These are phyloP conservation scores for Eurytoma californica DNA, from an alignment of 2,888 invertebrate species.

Conservation along the genomic window DNA sequence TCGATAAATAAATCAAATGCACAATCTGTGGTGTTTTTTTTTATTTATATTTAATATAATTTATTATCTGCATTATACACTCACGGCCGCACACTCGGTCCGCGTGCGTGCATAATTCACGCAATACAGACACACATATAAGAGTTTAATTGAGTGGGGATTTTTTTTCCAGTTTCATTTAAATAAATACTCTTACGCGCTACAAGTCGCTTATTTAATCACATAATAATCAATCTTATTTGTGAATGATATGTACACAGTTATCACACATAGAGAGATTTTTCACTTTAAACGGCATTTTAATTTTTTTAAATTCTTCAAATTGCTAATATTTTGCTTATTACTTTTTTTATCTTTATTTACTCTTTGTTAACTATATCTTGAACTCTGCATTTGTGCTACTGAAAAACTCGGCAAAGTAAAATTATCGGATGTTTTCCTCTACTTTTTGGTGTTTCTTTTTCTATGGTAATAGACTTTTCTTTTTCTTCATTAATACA, in stretches of 20 bases:
- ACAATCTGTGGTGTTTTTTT: slow-evolving; percentile 8
- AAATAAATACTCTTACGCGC: slow-evolving; percentile 47
- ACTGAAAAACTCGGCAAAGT: background rate
- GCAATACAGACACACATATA: slow-evolving; percentile 53
- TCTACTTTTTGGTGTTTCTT: background rate
- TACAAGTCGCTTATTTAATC: slow-evolving; percentile 52
- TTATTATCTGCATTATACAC: slow-evolving; percentile 56
- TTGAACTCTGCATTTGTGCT: slow-evolving; percentile 16
- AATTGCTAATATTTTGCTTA: background rate
- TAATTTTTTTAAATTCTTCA: slow-evolving; percentile 3
- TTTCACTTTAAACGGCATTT: slow-evolving; percentile 49
- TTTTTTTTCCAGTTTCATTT: slow-evolving; percentile 19
- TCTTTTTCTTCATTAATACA: background rate
- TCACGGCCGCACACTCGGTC: slow-evolving; percentile 51
- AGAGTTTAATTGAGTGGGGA: slow-evolving; percentile 23
- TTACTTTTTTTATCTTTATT: background rate
- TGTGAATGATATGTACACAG: slow-evolving; percentile 63
- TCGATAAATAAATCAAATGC: background rate
- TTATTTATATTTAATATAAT: slow-evolving; percentile 46
- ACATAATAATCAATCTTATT: slow-evolving; percentile 55
- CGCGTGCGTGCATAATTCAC: slow-evolving; percentile 50
- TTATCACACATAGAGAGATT: slow-evolving; percentile 63
- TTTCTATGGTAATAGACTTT: too few relatives aligned
- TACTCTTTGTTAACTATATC: background rate
- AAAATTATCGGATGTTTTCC: background rate